Conservation (phyloP, 2,888 invertebrate species). For the Dolichopus griseipennis region DNA sequence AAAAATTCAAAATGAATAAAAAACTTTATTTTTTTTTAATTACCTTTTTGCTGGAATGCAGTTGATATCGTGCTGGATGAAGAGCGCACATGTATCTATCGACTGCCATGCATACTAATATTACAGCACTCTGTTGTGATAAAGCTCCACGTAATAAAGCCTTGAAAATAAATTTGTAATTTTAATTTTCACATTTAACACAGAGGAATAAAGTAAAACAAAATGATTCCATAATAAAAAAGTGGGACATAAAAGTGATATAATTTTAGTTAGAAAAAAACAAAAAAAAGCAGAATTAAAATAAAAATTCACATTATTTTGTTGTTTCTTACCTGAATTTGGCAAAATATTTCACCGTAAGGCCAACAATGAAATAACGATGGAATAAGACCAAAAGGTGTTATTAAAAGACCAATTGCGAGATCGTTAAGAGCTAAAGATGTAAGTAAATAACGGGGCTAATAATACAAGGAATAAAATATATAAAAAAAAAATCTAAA, state of each 20-base stretch:
- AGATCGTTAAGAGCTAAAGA: slow-evolving; percentile 80
- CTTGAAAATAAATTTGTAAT: slow-evolving; percentile 42
- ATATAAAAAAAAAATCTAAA: slow-evolving; percentile 18
- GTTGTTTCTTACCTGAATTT: slow-evolving; percentile 64
- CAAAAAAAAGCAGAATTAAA: no score
- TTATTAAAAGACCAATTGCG: slow-evolving; percentile 76
- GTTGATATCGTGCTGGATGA: slow-evolving; percentile 75
- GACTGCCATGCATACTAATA: slow-evolving; percentile 82
- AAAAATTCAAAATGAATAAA: no score
- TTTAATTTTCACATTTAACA: neutral
- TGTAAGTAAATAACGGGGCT: slow-evolving; percentile 80
- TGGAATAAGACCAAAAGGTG: slow-evolving; percentile 75
- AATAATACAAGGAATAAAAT: slow-evolving; percentile 26
- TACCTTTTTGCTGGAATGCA: slow-evolving; percentile 83
- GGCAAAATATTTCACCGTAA: slow-evolving; percentile 81
- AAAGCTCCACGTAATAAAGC: slow-evolving; percentile 75
- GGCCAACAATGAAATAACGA: slow-evolving; percentile 84
- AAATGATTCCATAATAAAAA: no score
- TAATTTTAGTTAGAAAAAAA: no score
- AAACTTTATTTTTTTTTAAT: slow-evolving; percentile 25
- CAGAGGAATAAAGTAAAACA: no score
- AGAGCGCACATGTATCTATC: slow-evolving; percentile 79
- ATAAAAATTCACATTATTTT: no score
- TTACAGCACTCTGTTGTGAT: slow-evolving; percentile 80
- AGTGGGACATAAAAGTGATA: no score